Base-by-base conservation (phyloP, 2,888 invertebrate species). In the Xylota sylvarum region DNA sequence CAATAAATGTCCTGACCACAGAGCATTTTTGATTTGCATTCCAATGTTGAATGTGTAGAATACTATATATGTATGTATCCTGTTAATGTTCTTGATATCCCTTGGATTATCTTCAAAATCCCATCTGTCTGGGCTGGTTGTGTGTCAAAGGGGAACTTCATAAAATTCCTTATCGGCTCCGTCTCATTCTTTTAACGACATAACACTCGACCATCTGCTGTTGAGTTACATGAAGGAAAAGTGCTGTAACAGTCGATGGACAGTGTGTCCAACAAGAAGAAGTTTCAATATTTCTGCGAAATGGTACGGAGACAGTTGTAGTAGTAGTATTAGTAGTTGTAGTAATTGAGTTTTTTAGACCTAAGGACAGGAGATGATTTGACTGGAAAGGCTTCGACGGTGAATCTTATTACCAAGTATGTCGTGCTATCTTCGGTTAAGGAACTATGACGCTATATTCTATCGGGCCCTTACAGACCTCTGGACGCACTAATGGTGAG, bases 121-220 rank as follows among this genome's bases (percentile, higher is more conserved):
- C 76, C 79, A 78, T 83, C 78, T 83, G 78, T 73, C 67, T 73
- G 73, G 35, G 46, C n/a, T 37, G 14, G 12, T 56, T 55, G 30
- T 55, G 30, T 72, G 27, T 60, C 43, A 50, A 23, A 27, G 52
- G 50, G 40, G 60, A 73, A 62, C 73, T 78, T 48, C 60, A 73
- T 83, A 62, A 79, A 83, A 73, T 73, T 73, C 30, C 79, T 76
- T 79, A 83, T 79, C 73, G 62, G 5, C 62, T 79, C 46, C 37
- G 62, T 83, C 43, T 37, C 50, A 35, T 60, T 65, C 62, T 43
- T 30, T 58, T 17, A 27, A 58, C 35, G 40, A 50, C 12, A 30
- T 32, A 43, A 23, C 70, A 52, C 46, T 77, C 65, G 56, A 65
- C 40, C 78, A 77, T 83, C 82, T 83, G 82, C 62, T 82, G 48